Evolutionary conservation across 1,140 invertebrate genomes (phyloP).

Genomic region (Polypedilum vanderplanki): DNA sequence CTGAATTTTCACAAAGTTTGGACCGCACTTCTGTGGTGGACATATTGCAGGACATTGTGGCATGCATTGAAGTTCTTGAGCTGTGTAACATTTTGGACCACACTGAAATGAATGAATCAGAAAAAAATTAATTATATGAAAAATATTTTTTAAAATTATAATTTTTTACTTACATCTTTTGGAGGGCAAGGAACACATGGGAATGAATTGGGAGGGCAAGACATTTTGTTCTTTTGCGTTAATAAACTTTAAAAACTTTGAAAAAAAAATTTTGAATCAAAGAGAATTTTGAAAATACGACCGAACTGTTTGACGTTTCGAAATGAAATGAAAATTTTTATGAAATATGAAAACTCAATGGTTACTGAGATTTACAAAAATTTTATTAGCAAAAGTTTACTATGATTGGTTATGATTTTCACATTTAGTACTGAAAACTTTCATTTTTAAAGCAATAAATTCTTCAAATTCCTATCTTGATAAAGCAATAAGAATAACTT

Average conservation of each 20-base stretch:
- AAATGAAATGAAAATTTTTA: neutral
- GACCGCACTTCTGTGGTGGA: constrained; percentile 36
- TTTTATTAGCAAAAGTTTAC: too few species aligned
- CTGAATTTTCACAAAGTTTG: constrained; percentile 40
- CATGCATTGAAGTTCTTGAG: constrained; percentile 38
- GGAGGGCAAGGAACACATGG: neutral
- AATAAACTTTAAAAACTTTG: neutral
- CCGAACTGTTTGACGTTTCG: neutral
- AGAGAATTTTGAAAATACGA: neutral
- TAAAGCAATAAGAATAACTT: too few species aligned
- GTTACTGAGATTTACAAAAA: too few species aligned
- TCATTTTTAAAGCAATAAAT: neutral
- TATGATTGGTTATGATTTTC: too few species aligned
- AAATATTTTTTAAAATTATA: neutral
- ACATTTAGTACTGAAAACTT: neutral
- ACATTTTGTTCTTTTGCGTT: neutral
- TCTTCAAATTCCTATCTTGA: too few species aligned
- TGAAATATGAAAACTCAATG: too few species aligned
- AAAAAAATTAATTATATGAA: constrained; percentile 18
- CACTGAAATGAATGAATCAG: constrained; percentile 34
- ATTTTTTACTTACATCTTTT: neutral
- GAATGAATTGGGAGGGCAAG: neutral
- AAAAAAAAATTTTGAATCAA: neutral
- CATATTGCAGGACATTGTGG: constrained; percentile 41
- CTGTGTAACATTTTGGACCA: constrained; percentile 40